Conservation (phyloP, 2,113 vertebrate genomes). For the Pluvianellus socialis region DNA sequence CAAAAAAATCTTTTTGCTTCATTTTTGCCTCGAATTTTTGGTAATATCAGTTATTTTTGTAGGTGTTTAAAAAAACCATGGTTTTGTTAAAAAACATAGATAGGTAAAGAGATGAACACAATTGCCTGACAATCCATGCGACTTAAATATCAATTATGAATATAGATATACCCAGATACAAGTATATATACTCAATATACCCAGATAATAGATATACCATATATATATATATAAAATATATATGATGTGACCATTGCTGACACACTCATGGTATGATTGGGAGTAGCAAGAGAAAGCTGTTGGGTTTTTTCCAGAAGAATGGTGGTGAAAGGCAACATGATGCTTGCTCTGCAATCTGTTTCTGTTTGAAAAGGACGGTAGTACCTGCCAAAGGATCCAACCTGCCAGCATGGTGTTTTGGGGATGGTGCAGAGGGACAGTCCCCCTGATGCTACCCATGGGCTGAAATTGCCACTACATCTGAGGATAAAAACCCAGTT, state of each 20-base stretch:
- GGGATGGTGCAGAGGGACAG: not conserved
- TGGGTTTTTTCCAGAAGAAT: not conserved
- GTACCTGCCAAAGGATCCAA: not conserved
- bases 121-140: not conserved
- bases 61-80: not conserved
- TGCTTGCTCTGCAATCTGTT: not conserved
- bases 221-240: too few relatives aligned
- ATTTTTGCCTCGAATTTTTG: not conserved
- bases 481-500: not conserved
- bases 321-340: not conserved
- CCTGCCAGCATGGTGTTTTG: not conserved
- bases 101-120: not conserved
- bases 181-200: not conserved
- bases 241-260: not conserved
- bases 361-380: not conserved
- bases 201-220: not conserved
- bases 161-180: not conserved
- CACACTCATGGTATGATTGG: not conserved
- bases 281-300: not conserved
- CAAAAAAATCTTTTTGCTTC: not conserved
- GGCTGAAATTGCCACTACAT: not conserved
- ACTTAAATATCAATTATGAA: not conserved
- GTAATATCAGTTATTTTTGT: not conserved
- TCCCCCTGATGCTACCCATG: accelerated
- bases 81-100: not conserved